phyloP scores from a whole-genome alignment of 2,888 invertebrate species.

The Harpalus rubripes region DNA sequence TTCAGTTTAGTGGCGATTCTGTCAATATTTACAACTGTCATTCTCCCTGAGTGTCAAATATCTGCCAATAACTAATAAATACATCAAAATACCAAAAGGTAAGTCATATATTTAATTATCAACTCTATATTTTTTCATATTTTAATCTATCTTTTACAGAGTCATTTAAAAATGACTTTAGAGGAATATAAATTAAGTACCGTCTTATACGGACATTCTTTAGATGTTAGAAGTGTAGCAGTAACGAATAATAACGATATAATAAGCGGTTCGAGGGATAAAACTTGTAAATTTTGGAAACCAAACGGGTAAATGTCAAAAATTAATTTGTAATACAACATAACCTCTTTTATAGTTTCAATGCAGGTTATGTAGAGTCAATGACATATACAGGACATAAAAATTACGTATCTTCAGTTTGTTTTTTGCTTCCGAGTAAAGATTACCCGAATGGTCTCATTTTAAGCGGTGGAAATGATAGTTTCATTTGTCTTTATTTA shows the following conservation, averaged over 20 bases:
- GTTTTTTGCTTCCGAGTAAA: conserved; percentile 85
- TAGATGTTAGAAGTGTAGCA: conserved; percentile 90
- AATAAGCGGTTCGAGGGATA: conserved; percentile 93
- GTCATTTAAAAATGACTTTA: conserved; percentile 51
- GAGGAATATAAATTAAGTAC: conserved; percentile 84
- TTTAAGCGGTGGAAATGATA: conserved; percentile 94
- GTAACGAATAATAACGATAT: conserved; percentile 84
- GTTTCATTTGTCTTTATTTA: conserved; percentile 88
- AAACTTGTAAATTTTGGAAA: conserved; percentile 92
- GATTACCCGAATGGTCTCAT: conserved; percentile 88
- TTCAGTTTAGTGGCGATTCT: conserved; percentile 11
- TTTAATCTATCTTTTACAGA: conserved; percentile 22
- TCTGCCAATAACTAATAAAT: neutral
- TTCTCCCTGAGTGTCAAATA: neutral
- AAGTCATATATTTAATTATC: neutral
- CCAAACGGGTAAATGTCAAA: conserved; percentile 82
- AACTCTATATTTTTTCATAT: neutral
- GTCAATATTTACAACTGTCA: neutral
- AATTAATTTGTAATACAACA: conserved; percentile 47
- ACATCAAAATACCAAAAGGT: neutral
- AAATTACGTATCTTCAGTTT: conserved; percentile 92
- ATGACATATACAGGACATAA: conserved; percentile 88
- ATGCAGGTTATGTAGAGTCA: conserved; percentile 82
- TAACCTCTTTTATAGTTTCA: conserved; percentile 76
- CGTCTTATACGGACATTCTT: conserved; percentile 88